Base-by-base conservation (phyloP, 2,797 vertebrate species). In the Pseudomugil gertrudae region DNA sequence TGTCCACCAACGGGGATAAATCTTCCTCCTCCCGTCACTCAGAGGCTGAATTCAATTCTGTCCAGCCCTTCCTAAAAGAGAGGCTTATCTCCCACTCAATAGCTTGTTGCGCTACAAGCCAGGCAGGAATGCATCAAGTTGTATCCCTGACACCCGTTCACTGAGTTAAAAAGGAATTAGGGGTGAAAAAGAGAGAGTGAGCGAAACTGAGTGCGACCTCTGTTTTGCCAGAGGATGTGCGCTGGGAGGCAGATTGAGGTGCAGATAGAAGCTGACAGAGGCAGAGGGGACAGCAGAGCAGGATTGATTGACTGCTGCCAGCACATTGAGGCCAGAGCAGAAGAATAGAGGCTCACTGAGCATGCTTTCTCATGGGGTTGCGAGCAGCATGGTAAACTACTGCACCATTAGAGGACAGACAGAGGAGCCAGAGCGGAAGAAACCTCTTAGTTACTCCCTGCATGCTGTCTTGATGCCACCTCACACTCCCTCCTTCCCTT, bases 51-150 rank as follows among this genome's bases (percentile, higher is more conserved):
- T 98, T 97, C 96, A 98, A 96, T 96, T 96, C 96, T 95, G 94
- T 92, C 87, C 83, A 79, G 86, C 86, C 89, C 80, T 94, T 95
- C 96, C 95, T 95, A 96, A 97, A 94, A 97, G 96, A 90, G 89
- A 87, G 96, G 98, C 97, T 99, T 99, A 99, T 99, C 98, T 97
- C 94, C 86, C 92, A 78, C 94, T 97, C 97, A 99, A 98, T 96
- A 95, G 97, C 94, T 95, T 93, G 95, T 96, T 96, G 90, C 94
- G 89, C 95, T 95, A 95, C 95, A 96, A 95, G 95, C 94, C 87
- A 87, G 87, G 93, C 92, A 95, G 93, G 93, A 96, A 94, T 93
- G 94, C 95, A 95, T 93, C 89, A 89, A 91, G 93, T 93, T 91
- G 95, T 96, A 89, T 88, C 89, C 90, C 86, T 88, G 91, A 91